Base-by-base conservation (phyloP, 2,888 invertebrate species). In the Carcina quercana region DNA sequence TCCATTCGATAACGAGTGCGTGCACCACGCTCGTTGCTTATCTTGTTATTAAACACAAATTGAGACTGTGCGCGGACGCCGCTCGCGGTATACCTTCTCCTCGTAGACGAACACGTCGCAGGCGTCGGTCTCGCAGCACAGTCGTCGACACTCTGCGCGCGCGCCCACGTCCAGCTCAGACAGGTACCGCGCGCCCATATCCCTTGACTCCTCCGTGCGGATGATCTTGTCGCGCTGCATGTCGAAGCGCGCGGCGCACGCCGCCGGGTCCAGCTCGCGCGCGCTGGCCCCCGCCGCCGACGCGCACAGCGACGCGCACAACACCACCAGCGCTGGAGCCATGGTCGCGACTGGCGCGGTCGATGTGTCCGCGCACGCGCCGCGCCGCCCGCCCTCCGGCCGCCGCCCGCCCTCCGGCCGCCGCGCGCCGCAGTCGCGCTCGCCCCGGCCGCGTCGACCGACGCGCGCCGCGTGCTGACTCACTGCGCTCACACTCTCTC, bases 61-160 rank as follows among this genome's bases (percentile, higher is more conserved):
- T n/a, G n/a, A n/a, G n/a, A n/a, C n/a, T n/a, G n/a, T n/a, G n/a
- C 8, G 3, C n/a, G 20, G 8, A 6, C 15, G 6, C 3, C 2
- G 19, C 13, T 24, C 3, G 3, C 26, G 58, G 60, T 10, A 5
- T 37, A 93, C 94, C 89, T 95, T 96, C 63, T 96, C 94, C 69
- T 96, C 96, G 63, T 92, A 96, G 47, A 96, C 92, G 69, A 95
- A 96, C 13, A 96, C 95, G 72, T 96, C 95, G 71, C 96, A 96
- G 40, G 88, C 78, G 29, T 91, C 89, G 2, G 94, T 95, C 71
- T 93, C 91, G 75, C 96, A 96, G 79, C 96, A 96, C 42, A 94
- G 87, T 30, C 91, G 87, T 57, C 95, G 86, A 64, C 96, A 96
- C 64, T 95, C 94, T 51, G 90, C 88, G 46, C 92, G 87, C 31